A percentile compares a stretch with the other conserved stretches of the same genome.
Conservation (phyloP, 2,113 vertebrate species). For the Nymphicus hollandicus region DNA sequence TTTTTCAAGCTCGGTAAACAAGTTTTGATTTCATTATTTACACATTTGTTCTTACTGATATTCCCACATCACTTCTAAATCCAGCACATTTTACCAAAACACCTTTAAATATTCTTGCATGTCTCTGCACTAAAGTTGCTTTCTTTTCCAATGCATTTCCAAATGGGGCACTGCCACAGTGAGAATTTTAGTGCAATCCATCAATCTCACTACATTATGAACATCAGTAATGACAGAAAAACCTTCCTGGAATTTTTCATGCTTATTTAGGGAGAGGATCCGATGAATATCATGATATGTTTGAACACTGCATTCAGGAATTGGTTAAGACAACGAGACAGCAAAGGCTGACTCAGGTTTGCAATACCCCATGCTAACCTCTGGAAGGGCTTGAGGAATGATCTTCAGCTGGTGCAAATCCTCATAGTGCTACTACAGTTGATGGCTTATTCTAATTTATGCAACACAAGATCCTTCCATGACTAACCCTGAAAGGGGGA, state of each 20-base stretch:
- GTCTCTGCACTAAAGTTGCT: neutral
- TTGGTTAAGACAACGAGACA: neutral
- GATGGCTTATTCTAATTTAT: neutral
- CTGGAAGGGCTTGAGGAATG: neutral
- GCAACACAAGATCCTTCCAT: rapidly evolving
- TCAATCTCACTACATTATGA: slow-evolving; percentile 45
- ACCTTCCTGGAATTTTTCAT: slow-evolving; percentile 31
- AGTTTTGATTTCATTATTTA: neutral
- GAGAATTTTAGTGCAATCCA: slow-evolving; percentile 45
- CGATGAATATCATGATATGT: neutral
- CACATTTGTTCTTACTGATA: neutral
- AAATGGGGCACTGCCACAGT: neutral
- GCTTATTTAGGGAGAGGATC: slow-evolving; percentile 23
- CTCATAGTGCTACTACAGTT: rapidly evolving
- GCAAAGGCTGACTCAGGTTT: slow-evolving; percentile 5
- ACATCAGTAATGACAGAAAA: slow-evolving; percentile 28
- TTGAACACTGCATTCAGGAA: neutral
- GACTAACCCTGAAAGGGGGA: neutral
- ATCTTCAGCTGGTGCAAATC: neutral
- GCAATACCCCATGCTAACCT: rapidly evolving
- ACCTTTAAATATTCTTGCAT: neutral
- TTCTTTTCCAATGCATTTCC: neutral
- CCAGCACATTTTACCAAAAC: neutral
- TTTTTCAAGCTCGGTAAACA: neutral
- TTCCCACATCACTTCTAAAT: neutral